These are phyloP conservation scores for Suricata suricatta DNA, from an alignment of 2,113 vertebrate species.

Conservation along the genomic window DNA sequence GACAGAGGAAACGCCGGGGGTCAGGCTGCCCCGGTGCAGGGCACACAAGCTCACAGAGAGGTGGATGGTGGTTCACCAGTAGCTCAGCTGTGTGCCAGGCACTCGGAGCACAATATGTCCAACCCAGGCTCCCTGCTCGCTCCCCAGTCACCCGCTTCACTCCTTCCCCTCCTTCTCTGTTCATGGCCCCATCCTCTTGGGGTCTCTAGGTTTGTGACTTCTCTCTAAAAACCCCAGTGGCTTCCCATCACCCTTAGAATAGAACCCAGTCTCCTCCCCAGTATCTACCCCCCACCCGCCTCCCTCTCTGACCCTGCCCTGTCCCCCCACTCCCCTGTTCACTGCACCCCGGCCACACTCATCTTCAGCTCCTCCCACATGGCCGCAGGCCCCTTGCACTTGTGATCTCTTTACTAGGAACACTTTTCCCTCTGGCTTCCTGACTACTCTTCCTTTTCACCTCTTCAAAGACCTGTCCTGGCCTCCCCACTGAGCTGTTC, in stretches of 20 bases:
- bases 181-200: background rate
- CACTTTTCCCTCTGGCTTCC: background rate
- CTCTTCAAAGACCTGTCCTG: background rate
- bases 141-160: background rate
- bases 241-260: background rate
- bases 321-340: background rate
- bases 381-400: background rate
- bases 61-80: fast-evolving
- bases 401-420: background rate
- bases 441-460: background rate
- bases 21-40: background rate
- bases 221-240: background rate
- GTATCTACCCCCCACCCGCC: background rate
- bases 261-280: background rate
- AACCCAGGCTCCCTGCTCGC: background rate
- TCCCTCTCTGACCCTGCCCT: fast-evolving
- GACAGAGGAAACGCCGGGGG: fast-evolving
- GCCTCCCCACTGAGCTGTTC: fast-evolving
- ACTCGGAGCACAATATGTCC: background rate
- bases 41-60: fast-evolving
- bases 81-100: fast-evolving
- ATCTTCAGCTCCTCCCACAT: fast-evolving
- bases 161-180: background rate
- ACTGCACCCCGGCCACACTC: background rate
- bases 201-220: background rate